Conservation (phyloP, 2,797 vertebrate genomes). For the Tenualosa ilisha region DNA sequence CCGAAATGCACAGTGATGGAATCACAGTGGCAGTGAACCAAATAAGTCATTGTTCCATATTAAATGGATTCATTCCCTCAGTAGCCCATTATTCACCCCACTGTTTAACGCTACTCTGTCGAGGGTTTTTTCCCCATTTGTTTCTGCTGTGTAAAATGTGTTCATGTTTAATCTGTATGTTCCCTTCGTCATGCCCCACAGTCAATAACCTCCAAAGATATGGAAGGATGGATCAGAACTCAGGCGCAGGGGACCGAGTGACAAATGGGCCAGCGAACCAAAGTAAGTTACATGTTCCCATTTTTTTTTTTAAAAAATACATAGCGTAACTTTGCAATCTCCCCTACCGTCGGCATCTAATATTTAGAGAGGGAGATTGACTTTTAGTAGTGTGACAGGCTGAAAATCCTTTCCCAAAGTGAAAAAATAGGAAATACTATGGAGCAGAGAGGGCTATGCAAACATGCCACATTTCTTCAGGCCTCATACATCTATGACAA, state of each 20-base stretch:
- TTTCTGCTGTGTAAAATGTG: conserved; percentile 63
- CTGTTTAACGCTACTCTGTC: conserved; percentile 69
- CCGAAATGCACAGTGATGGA: conserved; percentile 79
- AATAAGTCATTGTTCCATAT: conserved; percentile 80
- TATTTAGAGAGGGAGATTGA: conserved; percentile 49
- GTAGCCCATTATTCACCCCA: conserved; percentile 77
- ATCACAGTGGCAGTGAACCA: conserved; percentile 77
- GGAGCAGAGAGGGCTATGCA: conserved; percentile 63
- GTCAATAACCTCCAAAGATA: conserved; percentile 19
- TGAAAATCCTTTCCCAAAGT: conserved; percentile 58
- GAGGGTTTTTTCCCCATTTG: conserved; percentile 48
- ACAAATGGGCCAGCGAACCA: conserved; percentile 47
- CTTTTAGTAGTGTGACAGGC: conserved; percentile 58
- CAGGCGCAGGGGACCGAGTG: not conserved
- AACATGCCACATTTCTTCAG: conserved; percentile 59
- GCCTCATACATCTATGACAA: conserved; percentile 80
- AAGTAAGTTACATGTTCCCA: conserved; percentile 53
- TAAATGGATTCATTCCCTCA: conserved; percentile 75
- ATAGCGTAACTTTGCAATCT: conserved; percentile 48
- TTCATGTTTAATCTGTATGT: conserved; percentile 24
- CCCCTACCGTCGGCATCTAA: conserved; percentile 40
- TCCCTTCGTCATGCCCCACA: conserved; percentile 7
- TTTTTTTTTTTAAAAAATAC: conserved; percentile 34
- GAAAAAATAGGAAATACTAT: conserved; percentile 61
- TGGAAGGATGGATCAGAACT: conserved; percentile 17